Evolutionary conservation across 2,797 vertebrate genomes (phyloP).

Genomic region (Pseudopleuronectes americanus): DNA sequence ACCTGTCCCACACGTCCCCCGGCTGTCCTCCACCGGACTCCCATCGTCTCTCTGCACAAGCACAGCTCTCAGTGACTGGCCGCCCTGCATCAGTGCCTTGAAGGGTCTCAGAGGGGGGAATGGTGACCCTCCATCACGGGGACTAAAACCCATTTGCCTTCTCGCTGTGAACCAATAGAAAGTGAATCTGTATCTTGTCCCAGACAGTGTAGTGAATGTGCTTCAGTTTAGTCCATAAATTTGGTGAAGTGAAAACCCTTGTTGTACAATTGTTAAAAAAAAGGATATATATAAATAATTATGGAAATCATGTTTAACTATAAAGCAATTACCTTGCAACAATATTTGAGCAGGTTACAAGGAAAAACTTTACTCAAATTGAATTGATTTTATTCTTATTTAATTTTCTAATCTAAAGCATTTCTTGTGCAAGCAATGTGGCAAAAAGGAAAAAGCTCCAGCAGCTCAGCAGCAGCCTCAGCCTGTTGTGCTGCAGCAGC

Average conservation of each 20-base stretch:
- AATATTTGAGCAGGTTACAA: conserved; percentile 31
- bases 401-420: background rate
- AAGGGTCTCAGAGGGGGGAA: conserved; percentile 30
- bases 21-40: conserved; percentile 10
- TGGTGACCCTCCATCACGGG: conserved; percentile 12
- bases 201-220: conserved; percentile 63
- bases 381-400: background rate
- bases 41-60: conserved; percentile 35
- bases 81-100: conserved; percentile 68
- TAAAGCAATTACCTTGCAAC: conserved; percentile 23
- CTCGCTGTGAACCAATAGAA: conserved; percentile 45
- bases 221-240: conserved; percentile 29
- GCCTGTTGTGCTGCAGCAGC: conserved; percentile 28
- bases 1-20: background rate
- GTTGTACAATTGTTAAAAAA: conserved; percentile 56
- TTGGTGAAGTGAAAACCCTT: conserved; percentile 9
- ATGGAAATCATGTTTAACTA: conserved; percentile 25
- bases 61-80: conserved; percentile 43
- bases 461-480: conserved; percentile 12
- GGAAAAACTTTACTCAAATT: conserved; percentile 34
- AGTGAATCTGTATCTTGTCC: conserved; percentile 31
- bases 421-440: conserved; percentile 24
- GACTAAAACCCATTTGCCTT: conserved; percentile 63
- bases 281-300: conserved; percentile 21
- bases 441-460: conserved; percentile 29